phyloP scores from a whole-genome alignment of 2,113 vertebrate species.

The Capricornis sumatraensis region DNA sequence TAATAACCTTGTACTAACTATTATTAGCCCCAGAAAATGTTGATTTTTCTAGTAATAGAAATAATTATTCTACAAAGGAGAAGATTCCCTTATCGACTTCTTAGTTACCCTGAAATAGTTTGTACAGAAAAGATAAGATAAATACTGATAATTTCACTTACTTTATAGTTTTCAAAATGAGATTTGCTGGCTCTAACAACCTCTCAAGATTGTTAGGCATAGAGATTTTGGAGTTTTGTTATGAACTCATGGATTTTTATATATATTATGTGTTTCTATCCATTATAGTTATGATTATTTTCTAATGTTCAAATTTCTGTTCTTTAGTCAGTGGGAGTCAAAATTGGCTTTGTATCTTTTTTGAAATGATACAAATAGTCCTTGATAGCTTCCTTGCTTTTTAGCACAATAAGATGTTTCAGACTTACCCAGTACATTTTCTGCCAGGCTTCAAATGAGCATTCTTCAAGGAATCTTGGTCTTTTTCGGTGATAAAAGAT shows the following conservation, averaged over 20 bases:
- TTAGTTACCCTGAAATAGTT: not conserved
- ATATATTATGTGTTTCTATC: not conserved
- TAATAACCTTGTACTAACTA: not conserved
- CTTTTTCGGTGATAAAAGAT: not conserved
- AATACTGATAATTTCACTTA: not conserved
- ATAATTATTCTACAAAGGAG: not conserved
- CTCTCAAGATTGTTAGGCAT: not conserved
- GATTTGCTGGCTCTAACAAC: not conserved
- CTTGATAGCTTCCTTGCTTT: not conserved
- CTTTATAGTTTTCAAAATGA: not conserved
- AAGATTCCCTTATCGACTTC: not conserved
- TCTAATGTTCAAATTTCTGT: not conserved
- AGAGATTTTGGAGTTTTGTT: not conserved
- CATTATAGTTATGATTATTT: not conserved
- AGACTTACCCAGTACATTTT: not conserved
- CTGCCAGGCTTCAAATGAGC: not conserved
- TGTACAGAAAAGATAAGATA: not conserved
- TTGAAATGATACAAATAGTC: not conserved
- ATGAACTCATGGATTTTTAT: not conserved
- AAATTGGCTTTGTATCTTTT: not conserved
- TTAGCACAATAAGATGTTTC: not conserved
- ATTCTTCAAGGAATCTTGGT: not conserved
- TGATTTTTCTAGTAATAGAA: not conserved
- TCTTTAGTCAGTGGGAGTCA: not conserved
- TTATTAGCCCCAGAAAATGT: not conserved